Percentiles rank a stretch among this genome's conserved stretches.
phyloP scores from a whole-genome alignment of 2,797 vertebrate genomes.

The Psittacula echo region DNA sequence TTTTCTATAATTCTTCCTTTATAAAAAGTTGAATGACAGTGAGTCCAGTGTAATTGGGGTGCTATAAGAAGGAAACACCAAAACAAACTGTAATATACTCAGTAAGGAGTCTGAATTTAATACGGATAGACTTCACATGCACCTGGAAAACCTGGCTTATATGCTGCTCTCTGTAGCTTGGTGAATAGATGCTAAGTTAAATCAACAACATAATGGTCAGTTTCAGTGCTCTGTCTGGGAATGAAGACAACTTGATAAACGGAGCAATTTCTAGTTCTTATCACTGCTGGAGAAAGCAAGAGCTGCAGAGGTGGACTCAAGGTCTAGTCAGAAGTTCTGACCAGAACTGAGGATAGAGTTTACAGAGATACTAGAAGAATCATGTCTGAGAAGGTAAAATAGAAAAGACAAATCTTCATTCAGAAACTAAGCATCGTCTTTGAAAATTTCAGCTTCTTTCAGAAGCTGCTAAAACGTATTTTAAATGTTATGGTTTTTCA shows the following conservation, averaged over 20 bases:
- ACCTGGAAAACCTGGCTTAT: not conserved
- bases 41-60: accelerated
- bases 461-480: not conserved
- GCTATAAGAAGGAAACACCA: not conserved
- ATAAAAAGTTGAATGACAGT: not conserved
- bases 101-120: not conserved
- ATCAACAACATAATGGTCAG: not conserved
- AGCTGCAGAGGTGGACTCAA: not conserved
- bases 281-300: not conserved
- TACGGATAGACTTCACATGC: not conserved
- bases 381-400: not conserved
- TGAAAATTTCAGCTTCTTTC: not conserved
- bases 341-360: not conserved
- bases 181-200: not conserved
- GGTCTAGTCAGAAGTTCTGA: not conserved
- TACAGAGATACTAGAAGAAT: not conserved
- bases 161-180: not conserved
- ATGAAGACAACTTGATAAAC: not conserved
- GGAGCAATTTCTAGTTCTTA: not conserved
- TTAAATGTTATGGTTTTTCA: not conserved
- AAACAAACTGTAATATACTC: not conserved
- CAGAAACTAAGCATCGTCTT: not conserved
- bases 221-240: not conserved
- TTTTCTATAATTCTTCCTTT: not conserved
- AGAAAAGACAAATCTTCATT: not conserved